Evolutionary conservation across 2,113 vertebrate species (phyloP).

Genomic region (Petroica traversi): DNA sequence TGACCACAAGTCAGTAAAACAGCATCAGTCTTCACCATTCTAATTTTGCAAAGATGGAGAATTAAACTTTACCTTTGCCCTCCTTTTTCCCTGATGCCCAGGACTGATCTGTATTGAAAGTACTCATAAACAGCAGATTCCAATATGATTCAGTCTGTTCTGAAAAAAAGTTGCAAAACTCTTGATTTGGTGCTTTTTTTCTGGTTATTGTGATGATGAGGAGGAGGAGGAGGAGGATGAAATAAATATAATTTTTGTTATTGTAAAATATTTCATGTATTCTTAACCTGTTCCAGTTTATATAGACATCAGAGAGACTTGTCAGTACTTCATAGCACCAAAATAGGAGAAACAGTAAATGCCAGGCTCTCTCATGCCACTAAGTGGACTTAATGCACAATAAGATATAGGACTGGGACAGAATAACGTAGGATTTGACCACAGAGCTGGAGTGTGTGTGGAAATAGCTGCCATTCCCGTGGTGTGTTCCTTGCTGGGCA

Average conservation of each 20-base stretch:
- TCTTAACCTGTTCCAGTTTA: background rate
- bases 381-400: background rate
- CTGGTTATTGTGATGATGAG: background rate
- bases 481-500: background rate
- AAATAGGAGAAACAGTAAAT: background rate
- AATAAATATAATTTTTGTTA: background rate
- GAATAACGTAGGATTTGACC: background rate
- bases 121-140: background rate
- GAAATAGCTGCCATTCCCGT: background rate
- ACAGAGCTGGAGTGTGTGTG: background rate
- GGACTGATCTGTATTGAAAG: background rate
- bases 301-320: background rate
- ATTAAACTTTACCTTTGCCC: background rate
- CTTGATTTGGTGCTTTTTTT: background rate
- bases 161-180: background rate
- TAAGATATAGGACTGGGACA: background rate
- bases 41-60: background rate
- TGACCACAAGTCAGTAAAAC: background rate
- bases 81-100: background rate
- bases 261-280: background rate
- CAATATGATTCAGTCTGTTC: background rate
- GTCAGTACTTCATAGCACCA: background rate
- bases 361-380: background rate
- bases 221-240: background rate
- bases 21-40: background rate